Percentiles rank a stretch among this genome's conserved stretches.
These are phyloP conservation scores for Abramis brama DNA, from an alignment of 2,113 vertebrate genomes.

Conservation along the genomic window DNA sequence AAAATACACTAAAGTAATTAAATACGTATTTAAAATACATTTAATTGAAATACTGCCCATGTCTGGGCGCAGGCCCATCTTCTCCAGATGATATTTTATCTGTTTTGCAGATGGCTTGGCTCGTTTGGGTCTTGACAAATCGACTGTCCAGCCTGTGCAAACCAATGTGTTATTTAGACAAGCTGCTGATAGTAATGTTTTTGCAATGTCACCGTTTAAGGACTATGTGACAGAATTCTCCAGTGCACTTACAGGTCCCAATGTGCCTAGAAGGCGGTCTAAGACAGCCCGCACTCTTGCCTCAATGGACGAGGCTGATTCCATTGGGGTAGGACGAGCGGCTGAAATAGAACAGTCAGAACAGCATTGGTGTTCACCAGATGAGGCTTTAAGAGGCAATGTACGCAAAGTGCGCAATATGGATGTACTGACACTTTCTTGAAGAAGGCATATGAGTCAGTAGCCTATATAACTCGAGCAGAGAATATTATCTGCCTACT, in stretches of 20 bases:
- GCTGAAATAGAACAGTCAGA: neutral
- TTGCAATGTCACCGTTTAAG: too few relatives aligned
- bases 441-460: too few relatives aligned
- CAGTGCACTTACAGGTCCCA: too few relatives aligned
- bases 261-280: too few relatives aligned
- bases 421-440: too few relatives aligned
- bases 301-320: neutral
- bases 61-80: neutral
- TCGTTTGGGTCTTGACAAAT: neutral
- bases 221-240: too few relatives aligned
- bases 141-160: neutral
- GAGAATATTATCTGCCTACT: neutral
- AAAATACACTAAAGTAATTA: too few relatives aligned
- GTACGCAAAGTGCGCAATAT: neutral
- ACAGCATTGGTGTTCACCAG: neutral
- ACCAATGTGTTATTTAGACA: neutral
- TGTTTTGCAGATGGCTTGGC: neutral
- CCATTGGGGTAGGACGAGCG: neutral
- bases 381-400: neutral
- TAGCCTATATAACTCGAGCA: too few relatives aligned
- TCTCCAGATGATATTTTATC: neutral
- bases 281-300: too few relatives aligned
- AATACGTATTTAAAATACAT: too few relatives aligned
- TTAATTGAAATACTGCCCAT: too few relatives aligned
- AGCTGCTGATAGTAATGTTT: too few relatives aligned